Conservation (phyloP, 2,888 invertebrate species). For the Aleiodes leptofemur region DNA sequence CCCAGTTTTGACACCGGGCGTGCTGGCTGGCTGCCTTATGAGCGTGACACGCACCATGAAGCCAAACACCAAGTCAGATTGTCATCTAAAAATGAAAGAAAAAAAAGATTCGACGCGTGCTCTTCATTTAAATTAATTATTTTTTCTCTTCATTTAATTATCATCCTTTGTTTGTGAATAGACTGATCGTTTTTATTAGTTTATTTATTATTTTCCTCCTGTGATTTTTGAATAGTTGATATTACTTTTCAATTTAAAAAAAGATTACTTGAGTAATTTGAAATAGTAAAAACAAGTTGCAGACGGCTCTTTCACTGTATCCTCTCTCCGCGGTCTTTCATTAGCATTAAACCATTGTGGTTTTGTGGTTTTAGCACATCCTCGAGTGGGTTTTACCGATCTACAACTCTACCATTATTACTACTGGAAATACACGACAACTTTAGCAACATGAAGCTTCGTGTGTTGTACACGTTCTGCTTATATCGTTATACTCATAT, state of each 20-base stretch:
- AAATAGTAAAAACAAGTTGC: constrained; percentile 10
- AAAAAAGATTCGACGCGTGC: constrained; percentile 4
- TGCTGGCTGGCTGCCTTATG: constrained; percentile 4
- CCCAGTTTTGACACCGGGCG: constrained; percentile 29
- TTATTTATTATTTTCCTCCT: not conserved
- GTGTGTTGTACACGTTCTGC: not conserved
- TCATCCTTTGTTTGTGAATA: constrained; percentile 1
- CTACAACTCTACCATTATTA: constrained; percentile 15
- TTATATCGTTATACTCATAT: constrained; percentile 27
- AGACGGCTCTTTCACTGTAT: not conserved
- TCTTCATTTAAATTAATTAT: constrained; percentile 26
- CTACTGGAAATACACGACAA: constrained; percentile 7
- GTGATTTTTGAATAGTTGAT: not conserved
- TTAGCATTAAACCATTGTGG: constrained; percentile 38
- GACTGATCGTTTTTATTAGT: constrained; percentile 30
- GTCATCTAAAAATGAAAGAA: constrained; percentile 24
- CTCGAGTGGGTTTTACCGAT: constrained; percentile 42
- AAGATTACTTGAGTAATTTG: constrained; percentile 31
- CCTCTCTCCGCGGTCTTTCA: not conserved
- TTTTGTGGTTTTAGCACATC: constrained; percentile 34
- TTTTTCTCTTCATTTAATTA: constrained; percentile 18
- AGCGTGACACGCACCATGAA: constrained; percentile 35
- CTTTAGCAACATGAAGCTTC: not conserved
- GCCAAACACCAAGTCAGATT: constrained; percentile 26
- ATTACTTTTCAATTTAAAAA: constrained; percentile 13